Conservation (phyloP, 2,113 vertebrate genomes). For the Crocuta crocuta region DNA sequence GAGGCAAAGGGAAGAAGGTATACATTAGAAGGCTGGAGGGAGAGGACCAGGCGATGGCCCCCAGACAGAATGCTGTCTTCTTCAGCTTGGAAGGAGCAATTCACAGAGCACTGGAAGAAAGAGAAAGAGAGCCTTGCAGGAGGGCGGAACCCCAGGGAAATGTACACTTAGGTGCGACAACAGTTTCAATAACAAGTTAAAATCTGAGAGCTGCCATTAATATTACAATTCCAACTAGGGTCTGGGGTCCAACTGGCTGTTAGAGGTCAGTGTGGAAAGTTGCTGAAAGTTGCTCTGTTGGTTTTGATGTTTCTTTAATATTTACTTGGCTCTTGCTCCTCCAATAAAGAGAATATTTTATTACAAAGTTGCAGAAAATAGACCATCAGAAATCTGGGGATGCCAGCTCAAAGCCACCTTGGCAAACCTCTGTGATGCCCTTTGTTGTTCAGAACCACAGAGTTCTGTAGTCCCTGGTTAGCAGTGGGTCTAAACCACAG, state of each 20-base stretch:
- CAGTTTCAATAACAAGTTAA: not conserved
- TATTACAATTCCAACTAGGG: too few relatives aligned
- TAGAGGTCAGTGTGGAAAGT: not conserved
- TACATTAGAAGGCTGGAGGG: not conserved
- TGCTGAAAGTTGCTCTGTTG: not conserved
- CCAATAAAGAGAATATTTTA: not conserved
- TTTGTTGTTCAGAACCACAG: not conserved
- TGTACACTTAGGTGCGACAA: rapidly evolving
- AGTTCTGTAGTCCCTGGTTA: not conserved
- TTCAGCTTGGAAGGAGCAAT: not conserved
- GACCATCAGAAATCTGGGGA: not conserved
- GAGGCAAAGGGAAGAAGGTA: not conserved
- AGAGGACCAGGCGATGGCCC: not conserved
- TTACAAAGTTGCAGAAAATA: not conserved
- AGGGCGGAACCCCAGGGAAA: not conserved
- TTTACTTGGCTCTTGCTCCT: not conserved
- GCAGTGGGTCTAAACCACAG: not conserved
- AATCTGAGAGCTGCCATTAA: not conserved
- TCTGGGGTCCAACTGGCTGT: not conserved
- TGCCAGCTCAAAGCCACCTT: not conserved
- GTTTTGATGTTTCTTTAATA: not conserved
- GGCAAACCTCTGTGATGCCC: not conserved
- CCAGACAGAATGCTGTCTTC: not conserved
- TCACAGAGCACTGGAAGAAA: not conserved
- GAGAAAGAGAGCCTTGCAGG: not conserved